Percentiles rank a stretch among this genome's conserved stretches.
Conservation (phyloP, 2,888 invertebrate species). For the Agonopterix arenella region DNA sequence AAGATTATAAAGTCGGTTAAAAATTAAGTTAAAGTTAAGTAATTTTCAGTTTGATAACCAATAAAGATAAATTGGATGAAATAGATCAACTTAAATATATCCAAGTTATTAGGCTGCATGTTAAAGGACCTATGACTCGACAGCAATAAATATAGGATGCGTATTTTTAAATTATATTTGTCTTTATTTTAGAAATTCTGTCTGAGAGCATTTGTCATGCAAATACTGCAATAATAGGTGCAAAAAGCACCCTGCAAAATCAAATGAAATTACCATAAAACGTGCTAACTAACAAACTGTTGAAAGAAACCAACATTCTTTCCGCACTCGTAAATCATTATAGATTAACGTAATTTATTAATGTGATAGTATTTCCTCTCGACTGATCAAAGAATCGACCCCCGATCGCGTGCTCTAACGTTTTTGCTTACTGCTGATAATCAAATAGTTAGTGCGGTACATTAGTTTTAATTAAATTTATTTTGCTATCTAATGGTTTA, state of each 20-base stretch:
- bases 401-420: slow-evolving; percentile 11
- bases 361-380: slow-evolving; percentile 5
- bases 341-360: background rate
- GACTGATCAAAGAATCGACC: slow-evolving; percentile 8
- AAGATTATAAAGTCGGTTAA: too few species aligned
- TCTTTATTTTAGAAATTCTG: too few species aligned
- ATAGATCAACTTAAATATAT: too few species aligned
- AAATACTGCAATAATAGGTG: too few species aligned
- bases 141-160: too few species aligned
- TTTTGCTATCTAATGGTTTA: slow-evolving; percentile 11
- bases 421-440: slow-evolving; percentile 7
- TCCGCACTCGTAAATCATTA: background rate
- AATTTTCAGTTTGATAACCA: too few species aligned
- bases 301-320: background rate
- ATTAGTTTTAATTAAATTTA: slow-evolving; percentile 16
- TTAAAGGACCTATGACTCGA: too few species aligned
- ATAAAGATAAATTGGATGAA: too few species aligned
- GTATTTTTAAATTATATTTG: too few species aligned
- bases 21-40: too few species aligned
- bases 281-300: background rate
- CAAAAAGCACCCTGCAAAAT: background rate
- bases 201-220: too few species aligned
- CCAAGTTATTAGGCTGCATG: too few species aligned
- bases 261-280: slow-evolving; percentile 1
- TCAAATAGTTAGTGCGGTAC: slow-evolving; percentile 3